Percentiles rank a stretch among this genome's conserved stretches.
phyloP scores from a whole-genome alignment of 1,140 invertebrate genomes.

The Rhopalosiphum maidis region DNA sequence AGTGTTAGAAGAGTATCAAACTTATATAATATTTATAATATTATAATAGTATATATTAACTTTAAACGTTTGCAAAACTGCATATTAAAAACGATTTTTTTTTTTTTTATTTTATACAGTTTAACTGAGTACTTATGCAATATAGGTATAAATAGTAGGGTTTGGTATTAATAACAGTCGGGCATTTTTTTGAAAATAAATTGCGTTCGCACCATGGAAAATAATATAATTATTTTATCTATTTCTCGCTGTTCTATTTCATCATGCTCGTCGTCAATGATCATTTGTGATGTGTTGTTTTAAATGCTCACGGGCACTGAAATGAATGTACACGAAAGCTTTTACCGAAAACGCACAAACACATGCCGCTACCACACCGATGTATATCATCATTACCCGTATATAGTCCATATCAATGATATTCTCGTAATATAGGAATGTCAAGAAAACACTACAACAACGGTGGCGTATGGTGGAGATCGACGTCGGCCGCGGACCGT shows the following conservation, averaged over 20 bases:
- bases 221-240: not conserved
- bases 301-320: not conserved
- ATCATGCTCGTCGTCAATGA: not conserved
- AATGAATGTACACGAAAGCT: not conserved
- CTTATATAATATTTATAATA: not conserved
- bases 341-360: not conserved
- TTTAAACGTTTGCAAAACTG: not conserved
- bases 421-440: not conserved
- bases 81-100: not conserved
- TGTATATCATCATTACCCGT: constrained; percentile 1
- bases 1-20: not conserved
- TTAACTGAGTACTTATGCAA: not conserved
- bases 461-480: not conserved
- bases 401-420: not conserved
- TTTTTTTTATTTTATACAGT: no score
- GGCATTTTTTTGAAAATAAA: not conserved
- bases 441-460: not conserved
- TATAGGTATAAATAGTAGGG: no score
- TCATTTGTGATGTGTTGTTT: not conserved
- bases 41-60: not conserved
- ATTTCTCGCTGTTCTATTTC: not conserved
- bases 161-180: not conserved
- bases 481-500: not conserved
- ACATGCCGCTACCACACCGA: not conserved
- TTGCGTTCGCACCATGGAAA: not conserved